phyloP scores from a whole-genome alignment of 2,888 invertebrate species.

The Lagria hirta region DNA sequence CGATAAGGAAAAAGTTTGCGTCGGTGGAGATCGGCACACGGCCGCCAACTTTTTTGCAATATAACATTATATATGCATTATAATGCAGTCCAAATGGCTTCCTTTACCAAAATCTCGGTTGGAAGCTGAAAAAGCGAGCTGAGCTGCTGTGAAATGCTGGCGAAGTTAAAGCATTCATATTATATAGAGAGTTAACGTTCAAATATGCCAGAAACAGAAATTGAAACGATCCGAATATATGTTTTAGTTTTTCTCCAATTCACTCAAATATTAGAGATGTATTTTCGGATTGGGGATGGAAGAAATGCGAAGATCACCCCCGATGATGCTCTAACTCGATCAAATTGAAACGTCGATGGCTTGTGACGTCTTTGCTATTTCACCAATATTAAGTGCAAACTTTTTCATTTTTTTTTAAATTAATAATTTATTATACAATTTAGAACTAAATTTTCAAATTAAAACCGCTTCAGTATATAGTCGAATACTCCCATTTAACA shows the following conservation, averaged over 20 bases:
- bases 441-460: too few species aligned
- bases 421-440: too few species aligned
- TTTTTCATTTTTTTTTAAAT: too few species aligned
- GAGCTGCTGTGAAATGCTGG: slow-evolving; percentile 48
- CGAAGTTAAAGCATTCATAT: slow-evolving; percentile 55
- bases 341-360: too few species aligned
- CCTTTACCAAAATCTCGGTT: slow-evolving; percentile 38
- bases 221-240: slow-evolving; percentile 55
- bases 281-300: too few species aligned
- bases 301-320: too few species aligned
- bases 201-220: slow-evolving; percentile 57
- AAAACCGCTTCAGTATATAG: too few species aligned
- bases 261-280: slow-evolving; percentile 38
- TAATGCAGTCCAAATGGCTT: slow-evolving; percentile 48
- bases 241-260: slow-evolving; percentile 51
- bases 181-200: slow-evolving; percentile 55
- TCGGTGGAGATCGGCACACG: slow-evolving; percentile 32
- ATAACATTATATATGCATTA: slow-evolving; percentile 57
- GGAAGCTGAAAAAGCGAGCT: slow-evolving; percentile 42
- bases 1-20: too few species aligned
- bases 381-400: too few species aligned
- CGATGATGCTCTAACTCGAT: too few species aligned
- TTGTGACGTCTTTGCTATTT: too few species aligned
- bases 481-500: too few species aligned
- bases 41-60: slow-evolving; percentile 52